Base-by-base conservation (phyloP, 2,888 invertebrate genomes). In the Hydriomena furcata region DNA sequence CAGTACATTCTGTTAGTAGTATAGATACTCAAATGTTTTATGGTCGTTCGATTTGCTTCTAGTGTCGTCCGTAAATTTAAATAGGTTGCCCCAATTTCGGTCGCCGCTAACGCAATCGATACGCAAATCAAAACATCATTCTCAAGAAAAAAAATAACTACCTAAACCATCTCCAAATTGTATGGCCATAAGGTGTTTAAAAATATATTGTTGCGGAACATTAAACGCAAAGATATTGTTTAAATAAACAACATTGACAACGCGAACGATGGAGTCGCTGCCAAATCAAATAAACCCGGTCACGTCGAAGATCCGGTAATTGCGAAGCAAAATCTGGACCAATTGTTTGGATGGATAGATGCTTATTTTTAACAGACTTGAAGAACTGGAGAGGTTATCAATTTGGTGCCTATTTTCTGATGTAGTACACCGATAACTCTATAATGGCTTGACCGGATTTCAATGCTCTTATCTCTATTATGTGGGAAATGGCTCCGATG, bases 221-320 rank as follows among this genome's bases (percentile, higher is more conserved):
- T 34, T 17, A 35, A 31, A 31, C 31, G 10, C 10, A 1, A 30
- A 30, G 23, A 36, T 23, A 32, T 25, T 25, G 34, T 28, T 23
- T 35, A 35, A 23, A 31, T 12, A 37, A 30, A 23, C 35, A 43
- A 43, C 34, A 30, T 31, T 36, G 44, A 44, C 44, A 44, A 30
- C 12, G 28, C 12, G n/a, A 12, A 8, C 17, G 13, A 7, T 30
- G 30, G 17, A n/a, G 31, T 13, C 37, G 37, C 25, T 37, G 45
- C 31, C 31, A 38, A 46, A 31, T 46, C 17, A 31, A 31, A 46
- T 37, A 31, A 46, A 37, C 31, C 24, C 10, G 37, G 37, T 13
- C 36, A 37, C 11, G 25, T 30, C 17, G 30, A 36, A 36, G 30
- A 36, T 36, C 20, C 21, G 8, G 34, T 27, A 34, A 43, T 43